phyloP scores from a whole-genome alignment of 2,113 vertebrate species.

The Motacilla alba region DNA sequence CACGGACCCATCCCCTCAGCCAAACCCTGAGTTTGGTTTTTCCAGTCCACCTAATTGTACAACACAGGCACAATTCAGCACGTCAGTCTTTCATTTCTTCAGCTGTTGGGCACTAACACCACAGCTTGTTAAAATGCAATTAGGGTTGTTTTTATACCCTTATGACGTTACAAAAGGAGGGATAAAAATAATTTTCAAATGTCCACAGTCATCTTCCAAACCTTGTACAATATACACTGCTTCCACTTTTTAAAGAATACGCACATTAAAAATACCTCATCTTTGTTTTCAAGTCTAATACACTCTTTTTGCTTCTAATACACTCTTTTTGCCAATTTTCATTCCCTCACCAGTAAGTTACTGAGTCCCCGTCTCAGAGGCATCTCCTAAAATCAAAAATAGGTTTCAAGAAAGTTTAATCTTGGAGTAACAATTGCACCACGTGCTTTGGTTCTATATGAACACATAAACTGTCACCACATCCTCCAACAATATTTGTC shows the following conservation, averaged over 20 bases:
- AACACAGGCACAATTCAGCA: background rate
- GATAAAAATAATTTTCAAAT: background rate
- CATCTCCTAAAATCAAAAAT: background rate
- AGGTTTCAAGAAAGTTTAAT: background rate
- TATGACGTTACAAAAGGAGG: background rate
- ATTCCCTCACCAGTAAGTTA: background rate
- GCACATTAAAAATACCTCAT: background rate
- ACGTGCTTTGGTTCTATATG: background rate
- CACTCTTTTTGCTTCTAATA: background rate
- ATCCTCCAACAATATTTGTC: conserved; percentile 46
- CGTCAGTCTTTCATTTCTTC: background rate
- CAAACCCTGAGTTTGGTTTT: background rate
- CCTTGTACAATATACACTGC: background rate
- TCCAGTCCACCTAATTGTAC: background rate
- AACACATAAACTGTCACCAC: conserved; percentile 26
- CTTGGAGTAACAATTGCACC: background rate
- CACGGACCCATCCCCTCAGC: background rate
- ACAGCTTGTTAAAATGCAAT: background rate
- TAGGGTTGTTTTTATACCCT: background rate
- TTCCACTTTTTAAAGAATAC: background rate
- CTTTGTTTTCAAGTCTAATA: background rate
- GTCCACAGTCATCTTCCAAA: background rate
- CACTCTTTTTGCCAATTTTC: background rate
- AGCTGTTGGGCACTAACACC: background rate
- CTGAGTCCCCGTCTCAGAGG: background rate